Base-by-base conservation (phyloP, 2,797 vertebrate genomes). In the Pangasius macronema region DNA sequence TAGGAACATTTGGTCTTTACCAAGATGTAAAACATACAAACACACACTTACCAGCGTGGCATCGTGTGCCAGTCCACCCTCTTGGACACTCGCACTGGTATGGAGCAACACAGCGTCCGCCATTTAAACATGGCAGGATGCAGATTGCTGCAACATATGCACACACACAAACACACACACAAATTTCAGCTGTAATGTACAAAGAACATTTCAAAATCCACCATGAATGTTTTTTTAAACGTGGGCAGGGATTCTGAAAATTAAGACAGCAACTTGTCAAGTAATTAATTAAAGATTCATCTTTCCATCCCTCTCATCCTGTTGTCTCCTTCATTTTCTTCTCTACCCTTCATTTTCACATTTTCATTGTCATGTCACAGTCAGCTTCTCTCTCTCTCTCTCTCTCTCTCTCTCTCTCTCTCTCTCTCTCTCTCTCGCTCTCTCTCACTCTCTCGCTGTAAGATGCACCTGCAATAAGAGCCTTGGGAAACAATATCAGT, bases 81-180 rank as follows among this genome's bases (percentile, higher is more conserved):
- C 88, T 1, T 27, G 96, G 95, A 93, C 98, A 99, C 87, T 97
- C 95, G 87, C 98, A 99, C 88, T 96, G 96, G 91, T 99, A 99
- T 27, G 98, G 98, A 4, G 97, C 97, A 89, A 97, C 94, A 22
- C 98, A 99, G 49, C 93, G 97, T 36, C 98, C 98, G 30, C 98
- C 97, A 0, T 99, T 99, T 92, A 99, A 95, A 91, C 98, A 99
- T 0, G 98, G 98, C 89, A 99, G 94, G 92, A 99, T 98, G 94
- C 98, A 99, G 92, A 99, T 99, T 0, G 98, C 98, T 99, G 87
- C 63, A n/a, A 53, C 67, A 83, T 20, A 82, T 59, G 16, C 5
- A n/a, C 6, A 82, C 39, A 63, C 14, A 49, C 39, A 82, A 8
- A 70, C 67, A 72, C 36, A 72, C 68, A 72, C 68, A 72, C 36